Conservation (phyloP, 2,113 vertebrate genomes). For the Climacteris rufus region DNA sequence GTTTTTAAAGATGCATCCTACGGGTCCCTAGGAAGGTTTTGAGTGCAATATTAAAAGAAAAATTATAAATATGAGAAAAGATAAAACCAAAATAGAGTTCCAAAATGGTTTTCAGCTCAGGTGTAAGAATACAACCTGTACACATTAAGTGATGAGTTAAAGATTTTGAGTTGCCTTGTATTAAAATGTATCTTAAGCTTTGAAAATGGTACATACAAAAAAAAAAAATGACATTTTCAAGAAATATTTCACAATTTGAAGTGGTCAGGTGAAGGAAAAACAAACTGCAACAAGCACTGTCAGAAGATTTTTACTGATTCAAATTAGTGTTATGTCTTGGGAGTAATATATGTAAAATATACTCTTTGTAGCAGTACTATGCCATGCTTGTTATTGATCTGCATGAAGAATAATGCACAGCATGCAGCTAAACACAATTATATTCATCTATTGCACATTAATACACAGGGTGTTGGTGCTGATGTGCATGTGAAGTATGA, state of each 20-base stretch:
- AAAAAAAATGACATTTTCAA: background rate
- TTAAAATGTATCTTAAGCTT: background rate
- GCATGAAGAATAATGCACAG: constrained; percentile 9
- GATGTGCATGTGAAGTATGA: background rate
- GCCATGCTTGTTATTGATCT: background rate
- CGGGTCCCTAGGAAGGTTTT: background rate
- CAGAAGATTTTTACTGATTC: constrained; percentile 27
- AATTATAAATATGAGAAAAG: background rate
- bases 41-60: background rate
- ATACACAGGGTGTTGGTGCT: background rate
- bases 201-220: background rate
- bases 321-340: background rate
- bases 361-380: background rate
- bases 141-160: background rate
- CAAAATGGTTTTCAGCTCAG: background rate
- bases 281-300: background rate
- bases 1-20: background rate
- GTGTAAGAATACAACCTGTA: background rate
- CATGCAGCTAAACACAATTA: background rate
- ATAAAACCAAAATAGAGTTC: background rate
- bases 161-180: background rate
- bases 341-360: background rate
- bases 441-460: background rate
- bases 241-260: background rate
- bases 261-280: background rate